Percentiles rank a stretch among this genome's conserved stretches.
Evolutionary conservation across 2,888 invertebrate genomes (phyloP).

Genomic region (Megastigmus dorsalis): DNA sequence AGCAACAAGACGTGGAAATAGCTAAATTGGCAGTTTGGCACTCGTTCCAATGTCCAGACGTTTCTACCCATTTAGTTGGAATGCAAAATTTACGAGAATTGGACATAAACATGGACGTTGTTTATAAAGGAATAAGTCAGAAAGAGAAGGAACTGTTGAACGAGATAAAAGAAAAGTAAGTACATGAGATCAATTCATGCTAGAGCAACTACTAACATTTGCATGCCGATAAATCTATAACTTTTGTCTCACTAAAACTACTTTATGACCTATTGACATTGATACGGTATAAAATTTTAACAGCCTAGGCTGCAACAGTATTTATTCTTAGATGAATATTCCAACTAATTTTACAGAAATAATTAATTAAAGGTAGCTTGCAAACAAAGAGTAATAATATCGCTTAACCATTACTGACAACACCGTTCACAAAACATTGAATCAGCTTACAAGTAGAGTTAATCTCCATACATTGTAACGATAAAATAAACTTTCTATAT

Average conservation of each 20-base stretch:
- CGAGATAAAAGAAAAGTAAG: constrained; percentile 80
- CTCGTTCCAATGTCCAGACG: constrained; percentile 78
- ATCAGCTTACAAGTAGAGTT: constrained; percentile 28
- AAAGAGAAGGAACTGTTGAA: constrained; percentile 80
- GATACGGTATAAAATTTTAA: not conserved
- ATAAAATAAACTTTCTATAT: constrained; percentile 56
- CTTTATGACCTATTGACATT: constrained; percentile 22
- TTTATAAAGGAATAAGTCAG: constrained; percentile 79
- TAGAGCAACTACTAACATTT: constrained; percentile 8
- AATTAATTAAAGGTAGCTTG: not conserved
- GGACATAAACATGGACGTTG: constrained; percentile 79
- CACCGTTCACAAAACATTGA: constrained; percentile 23
- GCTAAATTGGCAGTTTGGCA: constrained; percentile 84
- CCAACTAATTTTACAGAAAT: constrained; percentile 2
- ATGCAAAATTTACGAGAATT: constrained; percentile 82
- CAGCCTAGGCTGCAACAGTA: not conserved
- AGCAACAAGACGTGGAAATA: constrained; percentile 80
- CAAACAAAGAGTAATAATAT: not conserved
- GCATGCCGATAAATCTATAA: constrained; percentile 9
- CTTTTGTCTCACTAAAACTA: not conserved
- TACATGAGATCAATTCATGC: constrained; percentile 2
- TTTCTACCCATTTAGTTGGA: constrained; percentile 85
- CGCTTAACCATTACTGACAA: not conserved
- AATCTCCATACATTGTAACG: constrained; percentile 9
- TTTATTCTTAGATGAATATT: not conserved